These are phyloP conservation scores for Corythoichthys intestinalis DNA, from an alignment of 2,113 vertebrate genomes.

Conservation along the genomic window DNA sequence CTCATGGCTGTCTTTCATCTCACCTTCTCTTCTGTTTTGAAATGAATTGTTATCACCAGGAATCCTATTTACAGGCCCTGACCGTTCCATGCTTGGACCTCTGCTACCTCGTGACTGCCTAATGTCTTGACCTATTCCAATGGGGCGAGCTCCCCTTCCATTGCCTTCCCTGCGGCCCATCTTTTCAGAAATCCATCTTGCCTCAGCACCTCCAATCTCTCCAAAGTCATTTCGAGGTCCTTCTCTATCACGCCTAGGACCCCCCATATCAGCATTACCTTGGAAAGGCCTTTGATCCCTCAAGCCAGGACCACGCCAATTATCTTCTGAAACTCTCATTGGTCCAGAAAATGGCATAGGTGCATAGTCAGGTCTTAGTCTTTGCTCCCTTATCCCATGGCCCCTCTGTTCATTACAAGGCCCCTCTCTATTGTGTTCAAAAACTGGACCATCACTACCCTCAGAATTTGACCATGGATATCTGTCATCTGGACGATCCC, in stretches of 20 bases:
- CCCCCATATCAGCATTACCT: slow-evolving; percentile 20
- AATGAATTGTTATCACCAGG: slow-evolving; percentile 7
- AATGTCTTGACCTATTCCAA: slow-evolving; percentile 18
- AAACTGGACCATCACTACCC: slow-evolving; percentile 7
- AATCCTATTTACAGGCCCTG: slow-evolving; percentile 10
- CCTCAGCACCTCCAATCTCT: slow-evolving; percentile 11
- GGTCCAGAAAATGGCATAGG: slow-evolving; percentile 18
- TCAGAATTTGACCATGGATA: slow-evolving; percentile 7
- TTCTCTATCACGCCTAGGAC: slow-evolving; percentile 8
- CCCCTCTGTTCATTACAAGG: slow-evolving; percentile 22
- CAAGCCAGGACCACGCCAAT: slow-evolving; percentile 22
- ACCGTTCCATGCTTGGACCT: slow-evolving; percentile 25
- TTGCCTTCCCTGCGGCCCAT: slow-evolving; percentile 12
- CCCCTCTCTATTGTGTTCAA: slow-evolving; percentile 17
- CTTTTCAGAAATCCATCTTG: slow-evolving; percentile 7
- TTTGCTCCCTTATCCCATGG: slow-evolving; percentile 8
- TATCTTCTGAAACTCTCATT: slow-evolving; percentile 20
- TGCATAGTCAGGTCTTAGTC: slow-evolving; percentile 11
- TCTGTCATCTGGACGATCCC: slow-evolving; percentile 13
- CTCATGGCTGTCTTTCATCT: slow-evolving; percentile 20
- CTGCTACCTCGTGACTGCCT: slow-evolving; percentile 20
- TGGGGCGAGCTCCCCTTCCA: slow-evolving; percentile 22
- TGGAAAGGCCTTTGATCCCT: slow-evolving; percentile 16
- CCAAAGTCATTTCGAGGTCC: slow-evolving; percentile 34
- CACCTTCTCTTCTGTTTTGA: slow-evolving; percentile 32